Percentiles rank a stretch among this genome's conserved stretches.
Evolutionary conservation across 2,888 invertebrate species (phyloP).

Genomic region (Dyspetes luteomarginatus): DNA sequence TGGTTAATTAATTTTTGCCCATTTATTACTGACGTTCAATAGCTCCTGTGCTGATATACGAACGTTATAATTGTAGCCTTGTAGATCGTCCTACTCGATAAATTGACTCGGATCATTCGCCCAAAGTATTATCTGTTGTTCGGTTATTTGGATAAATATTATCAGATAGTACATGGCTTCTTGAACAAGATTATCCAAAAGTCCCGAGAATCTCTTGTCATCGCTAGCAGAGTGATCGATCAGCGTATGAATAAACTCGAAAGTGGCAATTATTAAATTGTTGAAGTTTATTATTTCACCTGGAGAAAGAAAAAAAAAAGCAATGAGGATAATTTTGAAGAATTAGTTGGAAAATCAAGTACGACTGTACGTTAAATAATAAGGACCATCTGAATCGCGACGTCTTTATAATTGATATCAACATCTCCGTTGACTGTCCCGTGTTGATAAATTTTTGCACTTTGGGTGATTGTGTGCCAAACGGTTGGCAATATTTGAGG

Average conservation of each 20-base stretch:
- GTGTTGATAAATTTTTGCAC: slow-evolving; percentile 87
- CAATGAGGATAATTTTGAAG: too few species aligned
- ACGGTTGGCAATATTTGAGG: slow-evolving; percentile 87
- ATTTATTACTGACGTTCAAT: slow-evolving; percentile 85
- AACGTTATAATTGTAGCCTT: slow-evolving; percentile 87
- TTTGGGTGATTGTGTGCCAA: slow-evolving; percentile 88
- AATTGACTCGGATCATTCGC: slow-evolving; percentile 87
- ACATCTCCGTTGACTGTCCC: slow-evolving; percentile 86
- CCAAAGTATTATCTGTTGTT: slow-evolving; percentile 88
- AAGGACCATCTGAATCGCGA: too few species aligned
- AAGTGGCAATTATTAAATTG: slow-evolving; percentile 87
- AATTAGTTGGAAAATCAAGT: too few species aligned
- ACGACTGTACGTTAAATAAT: too few species aligned
- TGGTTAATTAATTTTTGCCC: too few species aligned
- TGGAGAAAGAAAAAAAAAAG: slow-evolving; percentile 69
- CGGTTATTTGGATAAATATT: slow-evolving; percentile 89
- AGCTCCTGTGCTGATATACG: slow-evolving; percentile 88
- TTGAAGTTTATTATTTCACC: slow-evolving; percentile 88
- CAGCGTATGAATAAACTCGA: slow-evolving; percentile 88
- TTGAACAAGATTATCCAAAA: slow-evolving; percentile 86
- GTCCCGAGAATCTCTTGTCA: slow-evolving; percentile 84
- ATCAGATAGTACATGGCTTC: slow-evolving; percentile 88
- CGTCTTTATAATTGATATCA: slow-evolving; percentile 84
- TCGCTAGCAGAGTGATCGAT: slow-evolving; percentile 86
- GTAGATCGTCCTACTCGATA: slow-evolving; percentile 89